Evolutionary conservation across 2,797 vertebrate species (phyloP).

Genomic region (Malacoraja senta): DNA sequence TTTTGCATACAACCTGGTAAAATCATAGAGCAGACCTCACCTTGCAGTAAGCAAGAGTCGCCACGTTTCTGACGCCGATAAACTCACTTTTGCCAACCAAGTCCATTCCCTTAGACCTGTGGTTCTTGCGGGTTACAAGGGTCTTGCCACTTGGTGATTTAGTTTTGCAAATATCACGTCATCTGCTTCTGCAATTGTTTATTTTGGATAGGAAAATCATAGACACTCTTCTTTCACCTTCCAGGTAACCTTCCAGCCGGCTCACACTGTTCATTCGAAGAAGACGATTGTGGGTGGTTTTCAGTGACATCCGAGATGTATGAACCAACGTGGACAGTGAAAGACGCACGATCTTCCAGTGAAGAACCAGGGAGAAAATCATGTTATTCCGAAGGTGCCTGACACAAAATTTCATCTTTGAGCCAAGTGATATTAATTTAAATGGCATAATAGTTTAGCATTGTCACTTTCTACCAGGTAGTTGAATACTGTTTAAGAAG

Average conservation of each 20-base stretch:
- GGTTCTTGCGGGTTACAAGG: background rate
- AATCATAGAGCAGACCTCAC: too few species aligned
- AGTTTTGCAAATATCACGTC: background rate
- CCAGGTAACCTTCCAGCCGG: constrained; percentile 79
- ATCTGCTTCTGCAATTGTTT: background rate
- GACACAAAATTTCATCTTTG: background rate
- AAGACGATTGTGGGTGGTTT: constrained; percentile 80
- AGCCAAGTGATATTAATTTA: background rate
- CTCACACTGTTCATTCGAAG: constrained; percentile 87
- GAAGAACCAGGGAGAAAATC: constrained; percentile 51
- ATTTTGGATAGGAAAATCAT: background rate
- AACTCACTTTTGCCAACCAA: too few species aligned
- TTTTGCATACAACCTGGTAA: too few species aligned
- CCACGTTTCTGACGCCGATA: too few species aligned
- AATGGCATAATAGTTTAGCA: background rate
- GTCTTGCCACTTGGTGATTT: background rate
- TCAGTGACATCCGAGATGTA: constrained; percentile 47
- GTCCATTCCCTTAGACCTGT: background rate
- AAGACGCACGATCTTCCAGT: constrained; percentile 52
- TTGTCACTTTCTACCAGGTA: background rate
- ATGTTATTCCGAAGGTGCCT: constrained; percentile 52
- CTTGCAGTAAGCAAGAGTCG: too few species aligned
- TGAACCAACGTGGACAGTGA: constrained; percentile 66
- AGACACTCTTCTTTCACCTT: constrained; percentile 42
- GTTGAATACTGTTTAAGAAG: too few species aligned